Conservation (phyloP, 2,113 vertebrate genomes). For the Pipa parva region DNA sequence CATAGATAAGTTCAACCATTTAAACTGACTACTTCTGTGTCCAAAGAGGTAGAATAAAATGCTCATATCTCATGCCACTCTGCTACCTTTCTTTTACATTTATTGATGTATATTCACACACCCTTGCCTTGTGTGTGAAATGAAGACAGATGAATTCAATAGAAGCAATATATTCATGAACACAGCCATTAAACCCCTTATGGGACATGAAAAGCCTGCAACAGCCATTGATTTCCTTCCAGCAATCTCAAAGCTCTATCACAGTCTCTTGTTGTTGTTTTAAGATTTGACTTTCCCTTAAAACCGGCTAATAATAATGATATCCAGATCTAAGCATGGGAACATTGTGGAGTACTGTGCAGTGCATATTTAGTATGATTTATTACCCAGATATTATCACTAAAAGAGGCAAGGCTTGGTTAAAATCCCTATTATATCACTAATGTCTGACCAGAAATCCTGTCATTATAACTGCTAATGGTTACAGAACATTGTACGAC, state of each 20-base stretch:
- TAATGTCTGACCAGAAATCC: constrained; percentile 46
- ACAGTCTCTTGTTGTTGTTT: constrained; percentile 39
- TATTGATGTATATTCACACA: too few species aligned
- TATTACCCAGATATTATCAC: constrained; percentile 39
- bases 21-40: too few species aligned
- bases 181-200: constrained; percentile 24
- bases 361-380: constrained; percentile 6
- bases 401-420: constrained; percentile 1
- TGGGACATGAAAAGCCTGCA: constrained; percentile 18
- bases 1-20: too few species aligned
- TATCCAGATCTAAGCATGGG: constrained; percentile 26
- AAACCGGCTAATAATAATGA: constrained; percentile 5
- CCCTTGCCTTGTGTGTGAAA: constrained; percentile 1
- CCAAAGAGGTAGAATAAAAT: too few species aligned
- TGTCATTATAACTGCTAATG: constrained; percentile 17
- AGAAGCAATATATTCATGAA: constrained; percentile 29
- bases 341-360: constrained; percentile 15
- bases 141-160: constrained; percentile 40
- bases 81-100: too few species aligned
- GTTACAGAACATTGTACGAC: not conserved
- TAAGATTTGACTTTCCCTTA: constrained; percentile 20
- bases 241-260: constrained; percentile 15
- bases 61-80: too few species aligned
- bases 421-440: constrained; percentile 1
- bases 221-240: constrained; percentile 23